phyloP scores from a whole-genome alignment of 2,113 vertebrate species.

The Anoura caudifer region DNA sequence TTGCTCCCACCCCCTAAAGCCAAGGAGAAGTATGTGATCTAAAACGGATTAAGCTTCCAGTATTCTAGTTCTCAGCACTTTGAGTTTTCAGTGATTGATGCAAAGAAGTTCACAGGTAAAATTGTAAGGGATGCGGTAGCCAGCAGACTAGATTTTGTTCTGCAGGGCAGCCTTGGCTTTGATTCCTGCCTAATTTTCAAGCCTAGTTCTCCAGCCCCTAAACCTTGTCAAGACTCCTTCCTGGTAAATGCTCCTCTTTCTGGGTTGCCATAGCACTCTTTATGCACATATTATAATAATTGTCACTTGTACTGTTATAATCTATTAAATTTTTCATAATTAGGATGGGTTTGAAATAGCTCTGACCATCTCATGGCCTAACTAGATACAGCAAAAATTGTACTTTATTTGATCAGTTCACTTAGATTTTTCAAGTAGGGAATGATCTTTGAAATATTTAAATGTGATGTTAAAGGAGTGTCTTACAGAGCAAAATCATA shows the following conservation, averaged over 20 bases:
- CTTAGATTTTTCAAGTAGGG: not conserved
- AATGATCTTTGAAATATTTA: not conserved
- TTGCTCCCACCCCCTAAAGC: accelerated
- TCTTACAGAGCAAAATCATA: not conserved
- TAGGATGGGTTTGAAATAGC: not conserved
- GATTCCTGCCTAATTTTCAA: not conserved
- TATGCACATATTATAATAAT: not conserved
- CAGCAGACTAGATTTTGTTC: not conserved
- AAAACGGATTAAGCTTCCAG: not conserved
- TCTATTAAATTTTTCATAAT: not conserved
- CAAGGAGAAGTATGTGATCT: not conserved
- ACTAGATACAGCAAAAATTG: not conserved
- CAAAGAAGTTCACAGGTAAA: not conserved
- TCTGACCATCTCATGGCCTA: not conserved
- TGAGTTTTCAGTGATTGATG: not conserved
- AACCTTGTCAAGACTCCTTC: not conserved
- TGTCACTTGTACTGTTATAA: not conserved
- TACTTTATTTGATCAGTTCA: not conserved
- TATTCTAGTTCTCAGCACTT: not conserved
- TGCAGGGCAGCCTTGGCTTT: not conserved
- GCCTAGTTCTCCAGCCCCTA: not conserved
- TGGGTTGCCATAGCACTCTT: not conserved
- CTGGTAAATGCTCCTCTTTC: not conserved
- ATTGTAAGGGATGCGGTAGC: not conserved
- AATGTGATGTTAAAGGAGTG: not conserved